Base-by-base conservation (phyloP, 1,140 invertebrate species). In the Pomacea maculata region DNA sequence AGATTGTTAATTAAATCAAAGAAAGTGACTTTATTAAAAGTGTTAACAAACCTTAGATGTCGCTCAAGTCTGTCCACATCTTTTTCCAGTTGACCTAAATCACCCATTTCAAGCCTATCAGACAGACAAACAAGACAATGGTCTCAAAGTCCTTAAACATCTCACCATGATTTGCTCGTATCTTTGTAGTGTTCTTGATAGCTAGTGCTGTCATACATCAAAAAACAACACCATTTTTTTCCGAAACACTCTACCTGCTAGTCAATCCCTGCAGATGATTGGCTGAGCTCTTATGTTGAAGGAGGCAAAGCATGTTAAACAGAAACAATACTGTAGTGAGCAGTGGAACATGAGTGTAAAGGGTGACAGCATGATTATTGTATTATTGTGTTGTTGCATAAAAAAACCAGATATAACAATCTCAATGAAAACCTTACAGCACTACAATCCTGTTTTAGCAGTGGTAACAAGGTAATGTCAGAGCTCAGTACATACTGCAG, bases 31-130 rank as follows among this genome's bases (percentile, higher is more conserved):
- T 45, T 45, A 25, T 25, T 25, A 0, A 45, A 45, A 45, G 34
- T 45, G 8, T 68, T 55, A 11, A 64, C 80, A 76, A 82, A 90
- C 89, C 87, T 88, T 21, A 93, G 87, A 86, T 93, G 92, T n/a
- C 88, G 86, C 78, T 93, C 92, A 55, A 94, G 81, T 78, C 88
- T 84, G 83, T 93, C 92, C 34, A 93, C 87, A 77, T 87, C 70
- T 82, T 92, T 90, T 85, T 93, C 91, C 19, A 93, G 88, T 68
- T 87, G 84, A 65, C 85, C 57, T 54, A 87, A 73, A 61, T 88
- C 82, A 52, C 84, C 71, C 19, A 80, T 81, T 55, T 85, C 84
- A 67, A 82, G 85, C 78, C 85, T 87, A 61, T 54, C 82, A 80
- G 78, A 63, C 15, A 83, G 79, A 80, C 34, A 68, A 45, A 80